Percentiles rank a stretch among this genome's conserved stretches.
Evolutionary conservation across 2,888 invertebrate species (phyloP).

Genomic region (Pelosia muscerda): DNA sequence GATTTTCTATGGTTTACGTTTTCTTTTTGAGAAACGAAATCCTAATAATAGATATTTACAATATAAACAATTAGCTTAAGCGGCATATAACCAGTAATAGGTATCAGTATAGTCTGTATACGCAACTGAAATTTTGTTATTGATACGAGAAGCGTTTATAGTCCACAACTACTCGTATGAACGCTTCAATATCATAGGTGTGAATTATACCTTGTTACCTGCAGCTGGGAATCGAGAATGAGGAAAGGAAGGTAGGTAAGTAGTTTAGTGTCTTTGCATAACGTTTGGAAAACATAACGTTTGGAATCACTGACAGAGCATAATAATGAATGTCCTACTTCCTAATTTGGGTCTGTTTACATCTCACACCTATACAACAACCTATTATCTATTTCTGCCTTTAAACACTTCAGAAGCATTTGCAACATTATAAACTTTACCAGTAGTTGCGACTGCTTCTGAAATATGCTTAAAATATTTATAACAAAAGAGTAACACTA

Average conservation of each 20-base stretch:
- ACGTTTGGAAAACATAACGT: no score
- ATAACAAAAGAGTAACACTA: no score
- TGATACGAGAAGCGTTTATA: background rate
- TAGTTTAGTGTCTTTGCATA: background rate
- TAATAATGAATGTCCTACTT: no score
- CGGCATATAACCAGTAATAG: background rate
- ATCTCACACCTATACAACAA: no score
- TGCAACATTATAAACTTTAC: no score
- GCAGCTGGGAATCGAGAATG: conserved; percentile 10
- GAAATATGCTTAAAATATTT: no score
- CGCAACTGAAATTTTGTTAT: background rate
- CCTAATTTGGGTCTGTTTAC: no score
- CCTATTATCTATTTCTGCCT: no score
- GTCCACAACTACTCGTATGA: conserved; percentile 6
- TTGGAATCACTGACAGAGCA: no score
- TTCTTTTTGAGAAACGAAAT: background rate
- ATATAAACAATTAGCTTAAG: background rate
- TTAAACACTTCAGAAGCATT: no score
- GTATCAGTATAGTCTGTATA: background rate
- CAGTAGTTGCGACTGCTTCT: no score
- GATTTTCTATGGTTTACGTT: background rate
- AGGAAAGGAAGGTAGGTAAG: background rate
- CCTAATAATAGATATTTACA: background rate
- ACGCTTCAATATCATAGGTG: background rate
- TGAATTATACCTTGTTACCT: background rate